phyloP scores from a whole-genome alignment of 1,140 invertebrate species.

The Phenacoccus solenopsis region DNA sequence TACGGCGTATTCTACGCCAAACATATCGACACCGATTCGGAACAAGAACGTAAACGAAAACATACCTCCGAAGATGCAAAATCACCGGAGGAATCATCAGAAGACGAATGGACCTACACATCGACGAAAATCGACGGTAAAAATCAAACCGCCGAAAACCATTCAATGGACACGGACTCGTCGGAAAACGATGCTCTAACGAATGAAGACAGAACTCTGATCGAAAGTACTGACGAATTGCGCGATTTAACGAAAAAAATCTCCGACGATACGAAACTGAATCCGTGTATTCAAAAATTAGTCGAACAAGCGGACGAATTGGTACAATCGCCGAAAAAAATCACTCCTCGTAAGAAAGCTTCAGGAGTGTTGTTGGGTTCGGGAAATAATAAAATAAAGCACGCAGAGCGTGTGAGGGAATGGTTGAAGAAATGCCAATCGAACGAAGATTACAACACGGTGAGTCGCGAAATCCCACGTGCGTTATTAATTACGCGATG shows the following conservation, averaged over 20 bases:
- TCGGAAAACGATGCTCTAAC: slow-evolving; percentile 30
- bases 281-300: slow-evolving; percentile 42
- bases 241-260: slow-evolving; percentile 13
- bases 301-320: slow-evolving; percentile 58
- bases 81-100: slow-evolving; percentile 47
- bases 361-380: slow-evolving; percentile 37
- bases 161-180: slow-evolving; percentile 25
- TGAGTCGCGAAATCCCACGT: slow-evolving; percentile 23
- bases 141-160: neutral
- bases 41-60: slow-evolving; percentile 34
- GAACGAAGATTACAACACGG: slow-evolving; percentile 34
- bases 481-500: neutral
- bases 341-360: slow-evolving; percentile 9
- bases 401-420: slow-evolving; percentile 7
- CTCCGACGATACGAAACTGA: slow-evolving; percentile 31
- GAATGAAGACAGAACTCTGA: slow-evolving; percentile 21
- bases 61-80: slow-evolving; percentile 33
- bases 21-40: slow-evolving; percentile 70
- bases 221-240: slow-evolving; percentile 14
- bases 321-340: slow-evolving; percentile 38
- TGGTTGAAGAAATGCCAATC: slow-evolving; percentile 56
- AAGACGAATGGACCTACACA: slow-evolving; percentile 59
- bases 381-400: slow-evolving; percentile 37
- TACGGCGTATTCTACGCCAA: slow-evolving; percentile 69
- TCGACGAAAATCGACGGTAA: slow-evolving; percentile 32